Evolutionary conservation across 2,888 invertebrate species (phyloP).

Genomic region (Pteria penguin): DNA sequence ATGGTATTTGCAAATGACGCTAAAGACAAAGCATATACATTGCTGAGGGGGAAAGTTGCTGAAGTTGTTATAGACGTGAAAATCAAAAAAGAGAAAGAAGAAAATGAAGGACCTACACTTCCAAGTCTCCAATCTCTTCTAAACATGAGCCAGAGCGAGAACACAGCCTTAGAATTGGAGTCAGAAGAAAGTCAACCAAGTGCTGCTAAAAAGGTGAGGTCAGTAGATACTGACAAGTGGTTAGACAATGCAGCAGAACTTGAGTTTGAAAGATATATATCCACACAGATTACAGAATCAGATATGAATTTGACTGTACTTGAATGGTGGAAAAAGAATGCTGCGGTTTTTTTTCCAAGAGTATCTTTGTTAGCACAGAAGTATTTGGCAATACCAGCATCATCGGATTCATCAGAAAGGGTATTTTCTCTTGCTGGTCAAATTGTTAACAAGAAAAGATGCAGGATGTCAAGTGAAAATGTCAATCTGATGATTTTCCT

Average conservation of each 20-base stretch:
- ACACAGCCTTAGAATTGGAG: too few relatives aligned
- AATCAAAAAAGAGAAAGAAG: too few relatives aligned
- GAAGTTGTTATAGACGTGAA: too few relatives aligned
- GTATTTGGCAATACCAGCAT: background rate
- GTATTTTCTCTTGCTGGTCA: background rate
- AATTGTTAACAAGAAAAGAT: background rate
- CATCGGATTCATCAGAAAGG: slow-evolving; percentile 4
- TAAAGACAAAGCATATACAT: too few relatives aligned
- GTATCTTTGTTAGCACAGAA: background rate
- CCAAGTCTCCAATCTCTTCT: too few relatives aligned
- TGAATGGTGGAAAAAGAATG: slow-evolving; percentile 17
- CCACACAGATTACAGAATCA: background rate
- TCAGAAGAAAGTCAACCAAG: too few relatives aligned
- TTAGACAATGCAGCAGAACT: background rate
- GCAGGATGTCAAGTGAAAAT: background rate
- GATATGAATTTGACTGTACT: background rate
- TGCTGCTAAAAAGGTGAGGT: slow-evolving; percentile 11
- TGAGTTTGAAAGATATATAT: slow-evolving; percentile 1
- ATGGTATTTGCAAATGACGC: too few relatives aligned
- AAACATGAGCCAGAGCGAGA: too few relatives aligned
- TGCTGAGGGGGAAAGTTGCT: too few relatives aligned
- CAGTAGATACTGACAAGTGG: slow-evolving; percentile 24
- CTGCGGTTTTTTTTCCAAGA: background rate
- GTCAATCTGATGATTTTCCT: slow-evolving; percentile 11
- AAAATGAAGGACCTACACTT: too few relatives aligned